phyloP scores from a whole-genome alignment of 2,113 vertebrate genomes.

The Rhodinocichla rosea region DNA sequence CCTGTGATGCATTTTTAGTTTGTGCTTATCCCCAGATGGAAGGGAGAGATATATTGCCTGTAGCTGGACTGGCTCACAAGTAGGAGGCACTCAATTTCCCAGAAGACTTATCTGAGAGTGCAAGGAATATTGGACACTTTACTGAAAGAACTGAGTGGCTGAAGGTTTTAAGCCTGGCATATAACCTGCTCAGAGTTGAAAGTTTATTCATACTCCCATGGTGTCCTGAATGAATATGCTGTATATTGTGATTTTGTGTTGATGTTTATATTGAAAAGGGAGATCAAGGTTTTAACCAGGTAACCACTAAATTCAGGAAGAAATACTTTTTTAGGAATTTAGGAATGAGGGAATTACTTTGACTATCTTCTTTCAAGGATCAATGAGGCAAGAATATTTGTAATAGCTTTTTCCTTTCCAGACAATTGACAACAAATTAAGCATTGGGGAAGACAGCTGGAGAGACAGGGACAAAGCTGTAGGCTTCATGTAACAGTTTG shows the following conservation, averaged over 20 bases:
- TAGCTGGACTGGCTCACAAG: conserved; percentile 47
- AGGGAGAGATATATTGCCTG: conserved; percentile 26
- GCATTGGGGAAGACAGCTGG: not conserved
- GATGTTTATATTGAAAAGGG: not conserved
- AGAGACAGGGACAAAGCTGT: not conserved
- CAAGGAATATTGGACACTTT: conserved; percentile 61
- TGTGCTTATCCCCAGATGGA: conserved; percentile 1
- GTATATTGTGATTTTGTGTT: not conserved
- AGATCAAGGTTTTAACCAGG: not conserved
- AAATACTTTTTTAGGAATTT: not conserved
- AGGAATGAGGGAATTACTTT: not conserved
- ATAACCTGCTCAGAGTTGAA: conserved; percentile 60
- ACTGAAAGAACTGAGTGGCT: conserved; percentile 59
- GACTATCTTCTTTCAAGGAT: not conserved
- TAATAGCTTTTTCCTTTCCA: not conserved
- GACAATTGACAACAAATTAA: not conserved
- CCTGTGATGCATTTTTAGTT: not conserved
- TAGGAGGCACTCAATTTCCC: conserved; percentile 62
- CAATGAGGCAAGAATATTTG: not conserved
- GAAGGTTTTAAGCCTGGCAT: conserved; percentile 62
- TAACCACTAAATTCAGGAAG: not conserved
- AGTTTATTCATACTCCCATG: not conserved
- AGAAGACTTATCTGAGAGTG: conserved; percentile 42
- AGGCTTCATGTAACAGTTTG: not conserved
- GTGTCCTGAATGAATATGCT: not conserved